These are phyloP conservation scores for Stenichneumon culpator DNA, from an alignment of 2,888 invertebrate species.

Conservation along the genomic window DNA sequence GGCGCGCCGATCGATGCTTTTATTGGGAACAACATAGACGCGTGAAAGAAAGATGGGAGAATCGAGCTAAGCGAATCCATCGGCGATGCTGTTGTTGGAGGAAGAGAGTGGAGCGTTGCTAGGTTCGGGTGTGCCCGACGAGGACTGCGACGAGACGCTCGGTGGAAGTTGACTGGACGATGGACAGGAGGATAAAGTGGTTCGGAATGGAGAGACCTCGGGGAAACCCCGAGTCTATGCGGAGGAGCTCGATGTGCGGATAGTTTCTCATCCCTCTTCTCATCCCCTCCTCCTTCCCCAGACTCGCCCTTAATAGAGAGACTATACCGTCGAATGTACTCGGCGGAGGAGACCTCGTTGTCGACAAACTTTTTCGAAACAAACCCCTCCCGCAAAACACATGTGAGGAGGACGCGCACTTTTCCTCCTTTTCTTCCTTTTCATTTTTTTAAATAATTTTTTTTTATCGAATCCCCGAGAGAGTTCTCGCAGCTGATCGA, in stretches of 20 bases:
- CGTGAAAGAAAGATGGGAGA: slow-evolving; percentile 36
- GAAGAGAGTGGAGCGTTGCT: slow-evolving; percentile 32
- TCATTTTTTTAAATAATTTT: neutral
- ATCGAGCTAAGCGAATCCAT: slow-evolving; percentile 39
- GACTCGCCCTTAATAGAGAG: slow-evolving; percentile 12
- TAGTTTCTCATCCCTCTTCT: slow-evolving; percentile 23
- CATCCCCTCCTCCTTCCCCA: too few species aligned
- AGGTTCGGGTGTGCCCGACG: slow-evolving; percentile 9
- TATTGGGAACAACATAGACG: slow-evolving; percentile 65
- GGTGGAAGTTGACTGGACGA: slow-evolving; percentile 66
- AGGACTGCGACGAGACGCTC: slow-evolving; percentile 36
- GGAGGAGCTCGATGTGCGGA: slow-evolving; percentile 47
- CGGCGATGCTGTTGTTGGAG: slow-evolving; percentile 33
- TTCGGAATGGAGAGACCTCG: slow-evolving; percentile 53
- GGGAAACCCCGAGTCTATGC: slow-evolving; percentile 39
- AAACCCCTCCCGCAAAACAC: slow-evolving; percentile 17
- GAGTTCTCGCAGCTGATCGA: neutral
- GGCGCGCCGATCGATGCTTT: slow-evolving; percentile 69
- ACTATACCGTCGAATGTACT: slow-evolving; percentile 40
- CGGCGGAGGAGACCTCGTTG: slow-evolving; percentile 26
- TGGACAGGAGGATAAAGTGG: slow-evolving; percentile 69
- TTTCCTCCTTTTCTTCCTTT: neutral
- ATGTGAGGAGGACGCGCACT: neutral
- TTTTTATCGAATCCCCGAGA: neutral
- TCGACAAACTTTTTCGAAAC: slow-evolving; percentile 61